Conservation (phyloP, 2,113 vertebrate genomes). For the Sinocyclocheilus rhinocerous region DNA sequence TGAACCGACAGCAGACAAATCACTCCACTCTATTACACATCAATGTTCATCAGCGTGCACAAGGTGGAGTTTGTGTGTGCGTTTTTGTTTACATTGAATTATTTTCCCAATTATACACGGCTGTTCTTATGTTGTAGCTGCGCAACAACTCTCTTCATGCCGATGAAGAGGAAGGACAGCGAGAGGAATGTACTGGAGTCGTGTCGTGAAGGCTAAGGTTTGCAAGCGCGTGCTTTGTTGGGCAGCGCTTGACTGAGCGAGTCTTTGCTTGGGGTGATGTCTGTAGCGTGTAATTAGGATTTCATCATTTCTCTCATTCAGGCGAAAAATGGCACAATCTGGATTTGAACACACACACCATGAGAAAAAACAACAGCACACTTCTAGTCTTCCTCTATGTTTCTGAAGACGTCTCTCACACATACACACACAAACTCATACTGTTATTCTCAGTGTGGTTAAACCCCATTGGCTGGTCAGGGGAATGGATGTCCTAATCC, state of each 20-base stretch:
- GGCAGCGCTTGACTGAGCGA: conserved; percentile 25
- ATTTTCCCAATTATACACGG: conserved; percentile 23
- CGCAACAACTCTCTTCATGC: conserved; percentile 7
- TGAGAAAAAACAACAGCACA: conserved; percentile 2
- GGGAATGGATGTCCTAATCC: conserved; percentile 56
- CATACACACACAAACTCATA: not conserved
- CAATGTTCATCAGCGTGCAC: not conserved
- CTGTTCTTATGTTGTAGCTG: conserved; percentile 22
- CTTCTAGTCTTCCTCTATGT: not conserved
- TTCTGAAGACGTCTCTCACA: not conserved
- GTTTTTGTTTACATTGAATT: conserved; percentile 32
- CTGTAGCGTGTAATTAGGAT: conserved; percentile 61
- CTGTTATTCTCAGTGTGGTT: conserved; percentile 19
- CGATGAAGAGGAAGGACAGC: conserved; percentile 5
- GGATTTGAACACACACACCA: conserved; percentile 22
- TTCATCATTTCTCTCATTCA: conserved; percentile 56
- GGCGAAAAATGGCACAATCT: conserved; percentile 43
- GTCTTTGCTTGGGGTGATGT: conserved; percentile 57
- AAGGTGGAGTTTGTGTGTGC: not conserved
- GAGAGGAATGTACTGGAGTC: not conserved
- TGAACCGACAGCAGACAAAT: conserved; percentile 8
- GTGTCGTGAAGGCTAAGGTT: conserved; percentile 18
- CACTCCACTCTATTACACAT: conserved; percentile 14
- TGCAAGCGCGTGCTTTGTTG: conserved; percentile 12
- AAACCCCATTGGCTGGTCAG: conserved; percentile 41